Base-by-base conservation (phyloP, 2,797 vertebrate species). In the Cynopterus sphinx region DNA sequence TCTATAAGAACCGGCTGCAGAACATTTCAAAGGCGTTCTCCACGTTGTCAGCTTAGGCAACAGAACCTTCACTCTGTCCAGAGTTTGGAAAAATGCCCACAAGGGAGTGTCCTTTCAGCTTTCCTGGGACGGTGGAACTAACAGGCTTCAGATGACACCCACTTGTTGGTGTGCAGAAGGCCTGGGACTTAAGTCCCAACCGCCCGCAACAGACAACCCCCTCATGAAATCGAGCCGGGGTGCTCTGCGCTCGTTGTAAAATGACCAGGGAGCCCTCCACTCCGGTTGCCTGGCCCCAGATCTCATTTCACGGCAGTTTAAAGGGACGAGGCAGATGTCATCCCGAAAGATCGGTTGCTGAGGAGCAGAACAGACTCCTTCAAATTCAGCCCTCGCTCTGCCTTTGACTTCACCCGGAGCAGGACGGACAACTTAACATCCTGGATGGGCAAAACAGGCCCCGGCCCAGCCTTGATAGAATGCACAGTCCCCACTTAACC, bases 251-350 rank as follows among this genome's bases (percentile, higher is more conserved):
- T 83, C 82, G 31, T 1, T 8, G 59, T 71, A 53, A 97, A 68
- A 67, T n/a, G 94, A 43, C 3, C 49, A 28, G 67, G 51, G 53
- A 8, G 68, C 86, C 84, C 91, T 95, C 95, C 17, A 31, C 95
- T 87, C 94, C 12, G 75, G 43, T 36, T 71, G 65, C 28, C 97
- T 67, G 93, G 94, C 96, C 96, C 96, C 95, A 90, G 97, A 65
- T 92, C 96, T 82, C 51, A 94, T 97, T 98, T 98, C 97, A 97
- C 33, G 88, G 97, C 86, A 59, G 85, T n/a, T 79, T 15, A 49
- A 78, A 85, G 95, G 96, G 83, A 96, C 17, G 51, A 78, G 84
- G 89, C 96, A 96, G 97, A 97, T 92, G 97, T 81, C 96, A 81
- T 70, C 75, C 95, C 43, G 73, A 63, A 22, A 91, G 17, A 70